Evolutionary conservation across 2,797 vertebrate genomes (phyloP).

Genomic region (Balearica regulorum): DNA sequence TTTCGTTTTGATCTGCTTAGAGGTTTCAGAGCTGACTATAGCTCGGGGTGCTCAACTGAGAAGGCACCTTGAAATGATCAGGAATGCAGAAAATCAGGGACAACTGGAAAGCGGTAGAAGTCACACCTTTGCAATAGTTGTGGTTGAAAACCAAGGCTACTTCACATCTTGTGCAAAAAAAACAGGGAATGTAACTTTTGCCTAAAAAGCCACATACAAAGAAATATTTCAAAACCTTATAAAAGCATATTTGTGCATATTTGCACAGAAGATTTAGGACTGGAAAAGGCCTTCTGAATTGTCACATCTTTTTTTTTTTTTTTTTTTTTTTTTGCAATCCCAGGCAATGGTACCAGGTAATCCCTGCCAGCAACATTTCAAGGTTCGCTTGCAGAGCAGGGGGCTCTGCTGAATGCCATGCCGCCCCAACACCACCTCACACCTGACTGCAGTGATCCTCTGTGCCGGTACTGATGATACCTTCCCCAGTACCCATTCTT

Average conservation of each 20-base stretch:
- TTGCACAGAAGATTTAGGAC: neutral
- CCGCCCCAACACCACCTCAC: neutral
- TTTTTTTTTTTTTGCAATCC: neutral
- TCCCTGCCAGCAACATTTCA: rapidly evolving
- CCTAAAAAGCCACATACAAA: neutral
- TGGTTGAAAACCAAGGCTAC: neutral
- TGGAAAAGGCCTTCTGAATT: neutral
- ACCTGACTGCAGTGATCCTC: neutral
- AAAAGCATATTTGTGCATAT: neutral
- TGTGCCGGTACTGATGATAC: neutral
- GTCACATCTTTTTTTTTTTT: neutral
- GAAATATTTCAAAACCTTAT: neutral
- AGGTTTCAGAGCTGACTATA: constrained; percentile 9
- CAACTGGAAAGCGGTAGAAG: neutral
- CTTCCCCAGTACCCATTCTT: neutral
- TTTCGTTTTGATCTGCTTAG: constrained; percentile 10
- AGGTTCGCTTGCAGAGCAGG: neutral
- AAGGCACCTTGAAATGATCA: neutral
- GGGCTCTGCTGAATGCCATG: neutral
- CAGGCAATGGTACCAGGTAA: neutral
- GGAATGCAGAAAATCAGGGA: constrained; percentile 4
- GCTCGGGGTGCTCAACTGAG: neutral
- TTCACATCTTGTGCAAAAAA: constrained; percentile 16
- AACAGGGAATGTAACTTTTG: constrained; percentile 9
- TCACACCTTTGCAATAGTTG: neutral